Base-by-base conservation (phyloP, 2,113 vertebrate genomes). In the Plecturocebus donacophilus region DNA sequence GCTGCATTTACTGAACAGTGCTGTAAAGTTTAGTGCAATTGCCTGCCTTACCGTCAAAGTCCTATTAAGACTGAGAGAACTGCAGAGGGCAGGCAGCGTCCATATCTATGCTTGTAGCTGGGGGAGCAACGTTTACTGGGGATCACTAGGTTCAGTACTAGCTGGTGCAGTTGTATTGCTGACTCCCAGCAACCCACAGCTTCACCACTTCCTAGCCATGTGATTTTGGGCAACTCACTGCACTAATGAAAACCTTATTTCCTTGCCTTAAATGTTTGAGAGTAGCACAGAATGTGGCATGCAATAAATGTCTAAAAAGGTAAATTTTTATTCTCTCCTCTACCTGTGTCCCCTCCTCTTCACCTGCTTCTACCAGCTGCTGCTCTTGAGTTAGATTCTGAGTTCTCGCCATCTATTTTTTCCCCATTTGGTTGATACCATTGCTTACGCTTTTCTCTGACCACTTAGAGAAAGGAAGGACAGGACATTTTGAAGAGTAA, bases 161-260 rank as follows among this genome's bases (percentile, higher is more conserved):
- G 94, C 30, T 0, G 1, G 30, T 3, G 9, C 7, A 17, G 38
- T 23, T 0, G 0, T 7, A 3, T 0, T 9, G n/a, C 0, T 0
- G 27, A 19, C 56, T 11, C 52, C 25, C 2, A 0, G 32, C 40
- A 4, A 45, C 38, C 47, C 25, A 0, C 27, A 19, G 47, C 52
- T 61, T 38, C 9, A 16, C 45, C 2, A 0, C 52, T 14, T 19
- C 4, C 1, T 0, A 40, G 75, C 8, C 25, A 0, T 0, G 6
- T 3, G n/a, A 16, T 32, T 87, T 42, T 0, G 12, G 42, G n/a
- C 8, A 12, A 16, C 1, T 38, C 23, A 2, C 4, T 6, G 52
- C 16, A 11, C 82, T 7, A 2, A 35, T 1, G 0, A 0, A 42
- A 56, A 30, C 35, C n/a, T 66, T 2, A 0, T 2, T 17, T 64